Percentiles rank a stretch among this genome's conserved stretches.
Conservation (phyloP, 2,888 invertebrate species). For the Ochropacha duplaris region DNA sequence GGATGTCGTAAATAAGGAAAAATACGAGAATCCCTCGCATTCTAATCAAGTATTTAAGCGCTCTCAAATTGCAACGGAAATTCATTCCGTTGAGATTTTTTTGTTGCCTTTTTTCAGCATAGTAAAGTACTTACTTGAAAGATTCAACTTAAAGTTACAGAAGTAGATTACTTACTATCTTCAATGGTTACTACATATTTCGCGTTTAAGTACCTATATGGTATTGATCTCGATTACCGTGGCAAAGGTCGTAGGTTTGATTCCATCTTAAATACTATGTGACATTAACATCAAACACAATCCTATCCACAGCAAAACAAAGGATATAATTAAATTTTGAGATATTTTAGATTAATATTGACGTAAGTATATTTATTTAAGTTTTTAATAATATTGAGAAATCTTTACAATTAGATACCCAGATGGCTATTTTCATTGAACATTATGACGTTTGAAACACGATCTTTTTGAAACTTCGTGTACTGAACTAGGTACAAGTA, state of each 20-base stretch:
- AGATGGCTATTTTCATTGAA: too few relatives aligned
- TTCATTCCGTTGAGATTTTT: neutral
- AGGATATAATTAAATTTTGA: too few relatives aligned
- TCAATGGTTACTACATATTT: too few relatives aligned
- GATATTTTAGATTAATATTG: neutral
- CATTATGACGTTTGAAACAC: too few relatives aligned
- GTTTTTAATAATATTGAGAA: neutral
- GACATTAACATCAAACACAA: too few relatives aligned
- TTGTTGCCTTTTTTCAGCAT: neutral
- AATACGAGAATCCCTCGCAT: neutral
- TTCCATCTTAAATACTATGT: too few relatives aligned
- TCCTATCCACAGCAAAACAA: too few relatives aligned
- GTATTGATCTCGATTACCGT: neutral
- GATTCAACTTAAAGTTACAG: neutral
- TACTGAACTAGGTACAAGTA: too few relatives aligned
- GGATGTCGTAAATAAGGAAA: conserved; percentile 1
- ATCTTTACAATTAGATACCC: neutral
- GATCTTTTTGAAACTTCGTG: too few relatives aligned
- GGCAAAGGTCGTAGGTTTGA: too few relatives aligned
- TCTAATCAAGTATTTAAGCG: conserved; percentile 1
- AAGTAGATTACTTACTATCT: neutral
- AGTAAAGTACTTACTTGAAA: neutral
- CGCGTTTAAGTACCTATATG: too few relatives aligned
- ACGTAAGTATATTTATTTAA: neutral
- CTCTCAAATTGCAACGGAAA: neutral